A percentile compares a stretch with the other conserved stretches of the same genome.
Conservation (phyloP, 2,888 invertebrate species). For the Enchytraeus crypticus region DNA sequence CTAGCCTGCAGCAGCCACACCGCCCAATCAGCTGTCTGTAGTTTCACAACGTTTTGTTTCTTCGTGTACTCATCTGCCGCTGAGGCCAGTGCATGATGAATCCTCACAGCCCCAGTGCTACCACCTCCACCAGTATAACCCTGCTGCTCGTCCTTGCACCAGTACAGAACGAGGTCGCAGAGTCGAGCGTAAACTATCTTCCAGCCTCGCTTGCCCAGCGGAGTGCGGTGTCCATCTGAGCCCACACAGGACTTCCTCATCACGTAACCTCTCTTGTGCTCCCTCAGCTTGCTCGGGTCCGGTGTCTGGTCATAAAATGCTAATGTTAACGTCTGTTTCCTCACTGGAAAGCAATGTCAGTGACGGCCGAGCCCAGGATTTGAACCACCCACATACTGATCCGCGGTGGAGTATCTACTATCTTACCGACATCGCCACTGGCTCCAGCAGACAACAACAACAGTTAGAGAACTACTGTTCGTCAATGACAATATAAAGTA, state of each 20-base stretch:
- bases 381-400: too few relatives aligned
- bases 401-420: too few relatives aligned
- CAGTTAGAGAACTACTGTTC: not conserved
- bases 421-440: too few relatives aligned
- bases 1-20: constrained; percentile 96
- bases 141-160: constrained; percentile 65
- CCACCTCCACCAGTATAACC: constrained; percentile 42
- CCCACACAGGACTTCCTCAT: constrained; percentile 96
- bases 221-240: constrained; percentile 81
- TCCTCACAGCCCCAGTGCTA: constrained; percentile 55
- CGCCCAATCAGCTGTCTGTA: constrained; percentile 93
- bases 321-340: too few relatives aligned
- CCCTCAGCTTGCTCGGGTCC: constrained; percentile 59
- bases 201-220: constrained; percentile 93
- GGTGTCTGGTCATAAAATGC: constrained; percentile 21
- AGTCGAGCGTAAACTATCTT: constrained; percentile 97
- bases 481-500: not conserved
- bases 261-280: constrained; percentile 96
- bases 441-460: not conserved
- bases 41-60: constrained; percentile 90
- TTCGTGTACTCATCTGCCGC: constrained; percentile 84
- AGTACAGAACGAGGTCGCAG: constrained; percentile 84
- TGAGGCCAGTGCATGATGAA: constrained; percentile 91
- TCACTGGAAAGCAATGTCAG: too few relatives aligned
- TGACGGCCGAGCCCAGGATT: too few relatives aligned